Base-by-base conservation (phyloP, 2,888 invertebrate species). In the Leptinotarsa rubiginosa region DNA sequence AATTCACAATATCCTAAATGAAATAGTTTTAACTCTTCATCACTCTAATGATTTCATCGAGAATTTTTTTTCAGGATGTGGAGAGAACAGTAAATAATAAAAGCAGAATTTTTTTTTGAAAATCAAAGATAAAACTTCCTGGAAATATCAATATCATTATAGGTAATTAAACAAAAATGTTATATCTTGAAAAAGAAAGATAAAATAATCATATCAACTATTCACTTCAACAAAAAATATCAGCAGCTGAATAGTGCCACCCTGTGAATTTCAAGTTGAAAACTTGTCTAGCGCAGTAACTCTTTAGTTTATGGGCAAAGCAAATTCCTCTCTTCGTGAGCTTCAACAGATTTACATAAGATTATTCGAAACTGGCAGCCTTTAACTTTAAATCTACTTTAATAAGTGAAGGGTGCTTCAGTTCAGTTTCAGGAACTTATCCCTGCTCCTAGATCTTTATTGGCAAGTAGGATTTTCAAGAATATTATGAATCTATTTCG, bases 331-430 rank as follows among this genome's bases (percentile, higher is more conserved):
- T 79, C 80, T 65, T 69, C 78, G 77, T 84, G 83, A 85, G 84
- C 84, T 79, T 77, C 78, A 77, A 78, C 84, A 86, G 87, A 87
- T 87, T 87, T 87, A 87, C 87, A 87, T 87, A 87, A 86, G 87
- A 87, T 87, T 87, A 87, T 87, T 87, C 86, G 85, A 86, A 87
- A 86, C 86, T 86, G 85, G 85, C 84, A 86, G 83, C 84, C 86
- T 84, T 86, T 84, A 86, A 86, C 86, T 86, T 72, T 85, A 85
- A 86, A 85, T 85, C 86, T 85, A 84, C 85, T 86, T 86, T 84
- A 83, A 83, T 56, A 69, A 56, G 31, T 69, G 56, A 56, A 59
- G 56, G 56, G 69, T 68, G 68, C 31, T 52, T 31, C 54, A 62
- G 41, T 62, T 68, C 68, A 68, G 31, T 68, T 68, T 62, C 62